Percentiles rank a stretch among this genome's conserved stretches.
These are phyloP conservation scores for Caenorhabditis sp. DNA, from an alignment of 2,888 invertebrate genomes.

Conservation along the genomic window DNA sequence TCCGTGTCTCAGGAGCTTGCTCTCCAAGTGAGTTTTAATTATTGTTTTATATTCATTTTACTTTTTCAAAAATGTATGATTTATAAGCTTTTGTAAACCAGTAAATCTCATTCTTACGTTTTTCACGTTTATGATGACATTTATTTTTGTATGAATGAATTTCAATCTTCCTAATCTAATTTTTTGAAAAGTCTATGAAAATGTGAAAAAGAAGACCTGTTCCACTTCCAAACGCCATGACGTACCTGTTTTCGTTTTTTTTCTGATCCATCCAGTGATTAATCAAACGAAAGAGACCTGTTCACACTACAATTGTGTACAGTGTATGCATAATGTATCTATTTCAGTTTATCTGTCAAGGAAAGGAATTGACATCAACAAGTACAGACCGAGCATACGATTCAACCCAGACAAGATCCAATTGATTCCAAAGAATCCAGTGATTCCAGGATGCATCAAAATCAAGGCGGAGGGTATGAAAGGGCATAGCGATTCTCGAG, in stretches of 20 bases:
- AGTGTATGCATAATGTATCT: not conserved
- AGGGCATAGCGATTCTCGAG: no score
- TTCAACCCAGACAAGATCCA: constrained; percentile 83
- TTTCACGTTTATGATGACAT: not conserved
- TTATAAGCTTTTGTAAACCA: no score
- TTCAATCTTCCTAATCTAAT: no score
- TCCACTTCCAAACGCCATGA: not conserved
- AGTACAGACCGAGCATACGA: constrained; percentile 80
- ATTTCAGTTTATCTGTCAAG: constrained; percentile 80
- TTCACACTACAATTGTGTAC: constrained; percentile 2
- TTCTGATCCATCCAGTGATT: constrained; percentile 4
- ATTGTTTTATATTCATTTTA: no score
- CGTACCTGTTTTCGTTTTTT: constrained; percentile 19
- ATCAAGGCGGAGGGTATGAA: constrained; percentile 80
- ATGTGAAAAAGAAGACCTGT: constrained; percentile 1
- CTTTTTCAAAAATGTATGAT: no score
- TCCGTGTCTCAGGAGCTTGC: constrained; percentile 82
- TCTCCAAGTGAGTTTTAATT: constrained; percentile 76
- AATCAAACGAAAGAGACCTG: constrained; percentile 1
- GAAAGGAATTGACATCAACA: constrained; percentile 81
- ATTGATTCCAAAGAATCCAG: constrained; percentile 82
- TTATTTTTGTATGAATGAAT: constrained; percentile 5
- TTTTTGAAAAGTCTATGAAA: not conserved
- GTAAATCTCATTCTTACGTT: no score
- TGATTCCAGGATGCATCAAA: constrained; percentile 83